Evolutionary conservation across 2,113 vertebrate species (phyloP), one percentile per base, ranked within the genome.

Genomic region (Plecotus auritus): DNA sequence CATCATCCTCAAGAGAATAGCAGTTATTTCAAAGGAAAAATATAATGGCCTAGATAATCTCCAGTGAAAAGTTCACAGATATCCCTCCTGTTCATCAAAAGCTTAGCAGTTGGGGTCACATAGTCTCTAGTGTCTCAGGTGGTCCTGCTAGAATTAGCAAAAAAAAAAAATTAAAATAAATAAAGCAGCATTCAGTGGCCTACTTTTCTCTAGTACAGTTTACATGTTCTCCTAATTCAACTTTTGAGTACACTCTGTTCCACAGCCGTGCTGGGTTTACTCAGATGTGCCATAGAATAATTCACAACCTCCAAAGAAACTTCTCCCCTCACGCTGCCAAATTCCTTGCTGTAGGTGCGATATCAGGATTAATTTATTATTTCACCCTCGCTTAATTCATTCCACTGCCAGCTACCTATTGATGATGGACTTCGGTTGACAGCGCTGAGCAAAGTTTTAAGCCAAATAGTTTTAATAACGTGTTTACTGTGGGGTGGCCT

Each of bases 381-480:
- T 98, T 97, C 94, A 59, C 88, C 96, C 95, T 95, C 64, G 74
- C 91, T 97, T 98, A 98, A 98, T 98, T 98, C 98, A 98, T 98
- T 97, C 97, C 85, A 96, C 95, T 97, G 97, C 98, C 98, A 98
- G 97, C 94, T 93, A 95, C 96, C 96, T 98, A 96, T 95, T 82
- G 97, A 94, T 91, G 95, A 97, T 91, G 90, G 84, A 85, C 90
- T 77, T 98, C 96, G 97, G 97, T 97, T 98, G 98, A 98, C 97
- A 96, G 78, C 51, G 35, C 77, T 97, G 81, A 98, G 97, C 97
- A 98, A 98, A 97, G 96, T 94, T 96, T 92, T 87, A 97, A 98
- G 96, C 95, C 90, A 97, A 95, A 97, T 85, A 83, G 95, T 98
- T 98, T 98, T 98, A 98, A 98, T 98, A 98, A 98, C 94, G 96